These are phyloP conservation scores for Anguilla anguilla DNA, from an alignment of 2,797 vertebrate species.

Conservation along the genomic window DNA sequence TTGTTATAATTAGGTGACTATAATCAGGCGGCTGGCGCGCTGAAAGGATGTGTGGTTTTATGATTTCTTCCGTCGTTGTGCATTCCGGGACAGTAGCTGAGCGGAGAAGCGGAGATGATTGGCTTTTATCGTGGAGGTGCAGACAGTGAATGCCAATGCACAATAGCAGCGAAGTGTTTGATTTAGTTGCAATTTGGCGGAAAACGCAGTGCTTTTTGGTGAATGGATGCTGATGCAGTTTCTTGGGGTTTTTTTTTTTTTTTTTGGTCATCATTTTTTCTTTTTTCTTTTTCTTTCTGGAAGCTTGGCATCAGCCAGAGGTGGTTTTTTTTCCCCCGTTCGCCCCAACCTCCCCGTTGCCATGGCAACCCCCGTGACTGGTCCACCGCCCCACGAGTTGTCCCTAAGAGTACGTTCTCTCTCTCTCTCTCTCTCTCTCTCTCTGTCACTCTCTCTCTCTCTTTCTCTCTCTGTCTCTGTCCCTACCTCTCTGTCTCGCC, in stretches of 20 bases:
- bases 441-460: background rate
- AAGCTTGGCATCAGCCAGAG: background rate
- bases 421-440: background rate
- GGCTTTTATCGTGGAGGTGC: background rate
- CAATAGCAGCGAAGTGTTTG: background rate
- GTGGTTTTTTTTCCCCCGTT: background rate
- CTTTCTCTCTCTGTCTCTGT: background rate
- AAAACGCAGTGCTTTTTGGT: background rate
- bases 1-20: background rate
- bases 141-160: background rate
- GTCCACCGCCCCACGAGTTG: background rate
- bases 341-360: constrained; percentile 8
- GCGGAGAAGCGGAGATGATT: background rate
- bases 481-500: background rate
- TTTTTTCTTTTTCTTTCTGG: background rate
- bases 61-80: background rate
- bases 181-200: background rate
- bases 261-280: background rate
- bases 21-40: background rate
- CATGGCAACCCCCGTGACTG: background rate
- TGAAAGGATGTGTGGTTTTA: background rate
- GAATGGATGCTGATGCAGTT: background rate
- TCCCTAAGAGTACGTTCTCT: background rate
- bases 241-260: background rate
- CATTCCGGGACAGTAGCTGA: background rate